These are phyloP conservation scores for Ceryle rudis DNA, from an alignment of 2,797 vertebrate species.

Conservation along the genomic window DNA sequence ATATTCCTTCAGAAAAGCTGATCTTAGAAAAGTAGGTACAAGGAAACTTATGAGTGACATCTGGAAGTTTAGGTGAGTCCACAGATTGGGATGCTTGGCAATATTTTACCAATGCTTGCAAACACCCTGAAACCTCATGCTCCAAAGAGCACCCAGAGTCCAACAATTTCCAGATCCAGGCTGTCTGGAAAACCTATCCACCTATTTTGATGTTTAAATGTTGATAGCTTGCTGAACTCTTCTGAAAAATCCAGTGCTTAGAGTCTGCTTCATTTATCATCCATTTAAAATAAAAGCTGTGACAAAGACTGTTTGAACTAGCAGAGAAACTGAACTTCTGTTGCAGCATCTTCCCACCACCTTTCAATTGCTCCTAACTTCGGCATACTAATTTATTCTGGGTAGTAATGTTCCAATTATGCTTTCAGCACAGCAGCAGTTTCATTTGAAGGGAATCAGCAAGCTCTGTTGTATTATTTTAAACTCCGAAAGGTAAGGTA, in stretches of 20 bases:
- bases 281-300: constrained; percentile 11
- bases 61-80: neutral
- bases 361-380: constrained; percentile 1
- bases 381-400: constrained; percentile 24
- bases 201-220: neutral
- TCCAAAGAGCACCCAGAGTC: neutral
- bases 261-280: neutral
- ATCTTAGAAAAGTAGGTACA: neutral
- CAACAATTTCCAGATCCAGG: neutral
- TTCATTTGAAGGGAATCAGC: constrained; percentile 38
- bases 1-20: neutral
- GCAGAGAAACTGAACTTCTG: neutral
- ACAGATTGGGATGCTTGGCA: neutral
- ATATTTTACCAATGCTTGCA: neutral
- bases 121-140: neutral
- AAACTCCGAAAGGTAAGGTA: neutral
- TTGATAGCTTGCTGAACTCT: neutral
- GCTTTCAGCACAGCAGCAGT: constrained; percentile 18
- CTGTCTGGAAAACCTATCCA: neutral
- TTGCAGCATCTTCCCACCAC: constrained; percentile 13
- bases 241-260: neutral
- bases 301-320: neutral
- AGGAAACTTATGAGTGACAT: neutral
- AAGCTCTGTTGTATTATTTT: constrained; percentile 29
- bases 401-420: constrained; percentile 12